Evolutionary conservation across 2,113 vertebrate species (phyloP), one percentile per base, ranked within the genome.

Genomic region (Hylia prasina): DNA sequence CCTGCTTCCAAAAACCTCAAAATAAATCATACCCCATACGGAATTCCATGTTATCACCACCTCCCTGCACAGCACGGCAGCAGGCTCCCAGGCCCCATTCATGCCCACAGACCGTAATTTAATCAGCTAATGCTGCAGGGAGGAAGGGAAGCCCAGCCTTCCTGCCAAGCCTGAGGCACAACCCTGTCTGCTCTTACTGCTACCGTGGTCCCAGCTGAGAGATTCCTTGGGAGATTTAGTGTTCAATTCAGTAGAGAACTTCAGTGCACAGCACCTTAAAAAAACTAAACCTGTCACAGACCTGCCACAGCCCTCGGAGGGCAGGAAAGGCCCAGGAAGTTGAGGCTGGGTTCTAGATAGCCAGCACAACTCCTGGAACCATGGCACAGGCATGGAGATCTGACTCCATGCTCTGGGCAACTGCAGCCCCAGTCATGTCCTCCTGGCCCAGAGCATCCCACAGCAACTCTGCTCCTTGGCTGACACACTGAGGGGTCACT

Each of bases 361-460:
- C 0, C 1, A 77, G 53, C 6, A 42, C 2, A 7, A 9, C 42
- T 72, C 71, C 89, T 53, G 39, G 54, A 91, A 42, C 14, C 0
- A 0, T 25, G 12, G 53, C 44, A 37, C 20, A 24, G 30, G 63
- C 1, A 1, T 0, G 0, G 40, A 60, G 45, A 68, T 25, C 16
- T 23, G 57, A 79, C 56, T 48, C 6, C 1, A 10, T 42, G 48
- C 31, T 76, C 22, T 17, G 37, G 24, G 31, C 22, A 64, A 10
- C 63, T 45, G 42, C 76, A 80, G 40, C n/a, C 35, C 30, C 48
- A 44, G 1, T 9, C 0, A 0, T 0, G 1, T 63, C 28, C 70
- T 82, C 44, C 44, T 54, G 68, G 48, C 22, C 42, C 28, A 73
- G 42, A 69, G 71, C 13, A 50, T 25, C 27, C 39, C 54, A 15